Conservation (phyloP, 2,888 invertebrate genomes). For the Marasmarcha lunaedactyla region DNA sequence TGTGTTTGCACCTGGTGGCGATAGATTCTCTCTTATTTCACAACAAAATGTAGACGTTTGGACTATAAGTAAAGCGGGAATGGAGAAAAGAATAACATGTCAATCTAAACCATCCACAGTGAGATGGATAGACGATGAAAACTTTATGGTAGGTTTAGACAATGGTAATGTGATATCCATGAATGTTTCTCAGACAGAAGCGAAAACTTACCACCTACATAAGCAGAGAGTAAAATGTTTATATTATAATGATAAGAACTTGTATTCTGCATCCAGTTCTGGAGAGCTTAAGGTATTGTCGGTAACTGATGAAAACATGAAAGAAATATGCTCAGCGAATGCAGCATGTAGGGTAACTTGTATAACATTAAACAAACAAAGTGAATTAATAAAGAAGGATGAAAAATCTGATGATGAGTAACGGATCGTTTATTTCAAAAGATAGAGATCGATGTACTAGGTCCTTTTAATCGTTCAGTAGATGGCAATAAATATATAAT, state of each 20-base stretch:
- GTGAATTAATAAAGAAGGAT: constrained; percentile 47
- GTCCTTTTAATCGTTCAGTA: too few species aligned
- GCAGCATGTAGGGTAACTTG: constrained; percentile 82
- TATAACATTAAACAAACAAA: constrained; percentile 69
- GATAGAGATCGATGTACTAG: too few species aligned
- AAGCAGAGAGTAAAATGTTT: constrained; percentile 78
- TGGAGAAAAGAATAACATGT: constrained; percentile 75
- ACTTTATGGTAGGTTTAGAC: constrained; percentile 79
- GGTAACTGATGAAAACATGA: constrained; percentile 37
- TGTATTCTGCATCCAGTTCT: constrained; percentile 81
- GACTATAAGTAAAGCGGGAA: constrained; percentile 81
- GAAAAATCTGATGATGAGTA: constrained; percentile 28
- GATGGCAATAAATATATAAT: too few species aligned
- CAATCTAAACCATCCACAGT: constrained; percentile 77
- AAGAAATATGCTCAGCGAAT: constrained; percentile 70
- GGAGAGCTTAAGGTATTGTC: constrained; percentile 85
- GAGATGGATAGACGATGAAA: constrained; percentile 75
- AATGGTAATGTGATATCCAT: constrained; percentile 76
- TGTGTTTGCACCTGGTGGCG: constrained; percentile 82
- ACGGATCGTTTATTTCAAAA: too few species aligned
- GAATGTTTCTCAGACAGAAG: constrained; percentile 61
- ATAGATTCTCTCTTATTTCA: constrained; percentile 80
- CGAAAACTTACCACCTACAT: constrained; percentile 65
- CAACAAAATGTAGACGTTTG: constrained; percentile 83
- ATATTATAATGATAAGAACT: constrained; percentile 59